phyloP scores from a whole-genome alignment of 92 coral and sea anemone species.

The Porites cylindrica region DNA sequence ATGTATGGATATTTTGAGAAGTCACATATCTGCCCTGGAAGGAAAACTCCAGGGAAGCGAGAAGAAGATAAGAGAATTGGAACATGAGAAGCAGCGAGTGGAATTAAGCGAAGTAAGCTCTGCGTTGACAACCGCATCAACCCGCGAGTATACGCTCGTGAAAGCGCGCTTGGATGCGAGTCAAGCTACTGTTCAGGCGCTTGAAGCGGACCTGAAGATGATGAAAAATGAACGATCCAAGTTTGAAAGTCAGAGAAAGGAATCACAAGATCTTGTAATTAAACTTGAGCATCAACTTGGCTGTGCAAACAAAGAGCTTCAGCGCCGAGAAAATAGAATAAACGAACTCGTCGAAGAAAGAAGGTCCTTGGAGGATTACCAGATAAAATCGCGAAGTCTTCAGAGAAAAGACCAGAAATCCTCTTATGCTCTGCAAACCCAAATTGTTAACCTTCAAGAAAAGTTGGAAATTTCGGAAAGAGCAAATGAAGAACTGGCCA shows the following conservation, averaged over 20 bases:
- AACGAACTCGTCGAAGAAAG: conserved; percentile 73
- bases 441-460: conserved; percentile 83
- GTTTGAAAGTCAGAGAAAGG: conserved; percentile 54
- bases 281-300: conserved; percentile 61
- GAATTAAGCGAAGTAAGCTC: conserved; percentile 54
- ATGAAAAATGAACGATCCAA: conserved; percentile 61
- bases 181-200: conserved; percentile 65
- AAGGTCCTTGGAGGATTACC: conserved; percentile 68
- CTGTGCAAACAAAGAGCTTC: conserved; percentile 55
- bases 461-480: conserved; percentile 72
- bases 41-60: conserved; percentile 76
- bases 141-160: conserved; percentile 43
- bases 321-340: conserved; percentile 62
- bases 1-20: conserved; percentile 79
- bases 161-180: conserved; percentile 65
- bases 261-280: conserved; percentile 55
- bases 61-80: conserved; percentile 66
- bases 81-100: conserved; percentile 64
- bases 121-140: conserved; percentile 34
- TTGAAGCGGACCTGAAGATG: conserved; percentile 60
- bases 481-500: conserved; percentile 52
- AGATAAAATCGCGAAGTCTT: conserved; percentile 72
- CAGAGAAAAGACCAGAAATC: conserved; percentile 88
- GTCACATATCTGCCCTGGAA: conserved; percentile 75
- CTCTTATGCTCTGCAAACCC: conserved; percentile 81